Conservation (phyloP, 2,113 vertebrate species). For the Turdus rufiventris region DNA sequence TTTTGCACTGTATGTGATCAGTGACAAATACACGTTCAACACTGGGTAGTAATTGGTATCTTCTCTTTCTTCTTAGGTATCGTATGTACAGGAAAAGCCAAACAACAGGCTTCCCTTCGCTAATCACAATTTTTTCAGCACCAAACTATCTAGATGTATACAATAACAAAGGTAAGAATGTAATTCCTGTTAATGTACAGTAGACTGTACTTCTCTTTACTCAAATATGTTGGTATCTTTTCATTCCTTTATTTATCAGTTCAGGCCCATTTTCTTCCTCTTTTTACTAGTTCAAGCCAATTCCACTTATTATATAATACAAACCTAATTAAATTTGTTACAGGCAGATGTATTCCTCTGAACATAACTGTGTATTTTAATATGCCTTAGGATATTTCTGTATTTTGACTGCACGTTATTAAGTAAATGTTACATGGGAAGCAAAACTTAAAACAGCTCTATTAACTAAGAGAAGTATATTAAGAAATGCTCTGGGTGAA, state of each 20-base stretch:
- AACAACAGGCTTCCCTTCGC: conserved; percentile 98
- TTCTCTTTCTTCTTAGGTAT: conserved; percentile 78
- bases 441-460: neutral
- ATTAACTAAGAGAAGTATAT: neutral
- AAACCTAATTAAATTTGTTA: neutral
- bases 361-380: neutral
- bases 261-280: neutral
- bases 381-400: neutral
- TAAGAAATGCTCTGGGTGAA: neutral
- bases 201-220: neutral
- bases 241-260: neutral
- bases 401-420: neutral
- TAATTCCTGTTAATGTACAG: neutral
- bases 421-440: neutral
- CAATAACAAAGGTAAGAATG: conserved; percentile 96
- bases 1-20: neutral
- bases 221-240: neutral
- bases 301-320: neutral
- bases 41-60: neutral
- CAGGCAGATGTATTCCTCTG: neutral
- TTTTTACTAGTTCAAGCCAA: neutral
- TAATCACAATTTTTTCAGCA: conserved; percentile 99
- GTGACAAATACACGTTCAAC: neutral
- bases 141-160: conserved; percentile 99
- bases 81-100: conserved; percentile 99